These are phyloP conservation scores for Halcyon leucocephala DNA, from an alignment of 2,797 vertebrate genomes.

Conservation along the genomic window DNA sequence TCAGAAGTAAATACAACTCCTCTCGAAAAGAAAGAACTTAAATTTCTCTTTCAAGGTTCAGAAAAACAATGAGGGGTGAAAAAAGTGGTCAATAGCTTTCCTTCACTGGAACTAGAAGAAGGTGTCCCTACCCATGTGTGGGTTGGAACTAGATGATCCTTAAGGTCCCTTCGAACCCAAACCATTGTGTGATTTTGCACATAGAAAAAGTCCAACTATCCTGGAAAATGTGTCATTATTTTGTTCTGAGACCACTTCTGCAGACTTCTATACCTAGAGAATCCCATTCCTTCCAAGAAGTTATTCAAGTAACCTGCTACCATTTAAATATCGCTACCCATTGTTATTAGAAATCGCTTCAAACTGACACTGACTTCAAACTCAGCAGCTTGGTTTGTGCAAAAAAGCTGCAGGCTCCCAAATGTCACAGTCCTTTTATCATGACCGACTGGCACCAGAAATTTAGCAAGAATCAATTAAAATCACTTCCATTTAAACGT, in stretches of 20 bases:
- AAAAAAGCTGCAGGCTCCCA: not conserved
- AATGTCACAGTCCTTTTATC: not conserved
- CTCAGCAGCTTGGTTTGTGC: not conserved
- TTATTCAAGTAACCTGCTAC: not conserved
- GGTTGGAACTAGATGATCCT: not conserved
- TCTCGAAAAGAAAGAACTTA: not conserved
- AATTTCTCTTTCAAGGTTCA: not conserved
- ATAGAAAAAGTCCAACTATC: not conserved
- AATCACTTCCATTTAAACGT: not conserved
- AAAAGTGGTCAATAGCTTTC: not conserved
- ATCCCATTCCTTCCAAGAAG: not conserved
- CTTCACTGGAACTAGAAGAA: not conserved
- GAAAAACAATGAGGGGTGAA: not conserved
- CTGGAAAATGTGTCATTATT: not conserved
- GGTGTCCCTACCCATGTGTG: not conserved
- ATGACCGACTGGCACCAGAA: not conserved
- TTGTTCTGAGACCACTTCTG: not conserved
- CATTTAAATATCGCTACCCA: not conserved
- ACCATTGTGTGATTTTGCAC: not conserved
- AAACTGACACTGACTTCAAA: not conserved
- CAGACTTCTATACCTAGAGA: not conserved
- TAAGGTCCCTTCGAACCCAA: not conserved
- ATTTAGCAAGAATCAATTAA: constrained; percentile 6
- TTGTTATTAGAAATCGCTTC: not conserved
- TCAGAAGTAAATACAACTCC: not conserved